Percentiles rank a stretch among this genome's conserved stretches.
Conservation (phyloP, 2,797 vertebrate species). For the Knipowitschia caucasica region DNA sequence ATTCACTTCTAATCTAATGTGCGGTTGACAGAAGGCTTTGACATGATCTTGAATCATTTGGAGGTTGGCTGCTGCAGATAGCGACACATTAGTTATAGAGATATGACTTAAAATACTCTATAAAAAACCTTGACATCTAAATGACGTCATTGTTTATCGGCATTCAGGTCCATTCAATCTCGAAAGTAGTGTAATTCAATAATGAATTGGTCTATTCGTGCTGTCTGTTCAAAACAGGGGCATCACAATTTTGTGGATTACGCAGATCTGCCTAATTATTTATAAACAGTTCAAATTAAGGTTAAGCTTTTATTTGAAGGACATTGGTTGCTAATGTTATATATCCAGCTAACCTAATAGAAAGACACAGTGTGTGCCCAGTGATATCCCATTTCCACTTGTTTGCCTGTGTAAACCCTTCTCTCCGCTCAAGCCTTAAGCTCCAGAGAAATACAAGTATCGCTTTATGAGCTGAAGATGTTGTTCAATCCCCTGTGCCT, state of each 20-base stretch:
- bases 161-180: no score
- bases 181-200: no score
- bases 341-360: no score
- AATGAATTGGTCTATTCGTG: no score
- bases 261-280: no score
- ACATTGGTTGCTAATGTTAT: no score
- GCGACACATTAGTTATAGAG: background rate
- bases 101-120: background rate
- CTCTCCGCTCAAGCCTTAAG: slow-evolving; percentile 10
- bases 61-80: background rate
- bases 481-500: slow-evolving; percentile 2
- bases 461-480: background rate
- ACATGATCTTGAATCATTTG: background rate
- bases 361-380: no score
- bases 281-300: no score
- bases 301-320: no score
- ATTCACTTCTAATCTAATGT: background rate
- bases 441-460: slow-evolving; percentile 19
- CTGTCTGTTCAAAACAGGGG: no score
- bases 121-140: background rate
- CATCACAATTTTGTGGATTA: no score
- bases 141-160: no score
- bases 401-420: slow-evolving; percentile 29
- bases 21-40: background rate
- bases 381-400: slow-evolving; percentile 38